Conservation (phyloP, 2,888 invertebrate genomes). For the Lymantria dispar region DNA sequence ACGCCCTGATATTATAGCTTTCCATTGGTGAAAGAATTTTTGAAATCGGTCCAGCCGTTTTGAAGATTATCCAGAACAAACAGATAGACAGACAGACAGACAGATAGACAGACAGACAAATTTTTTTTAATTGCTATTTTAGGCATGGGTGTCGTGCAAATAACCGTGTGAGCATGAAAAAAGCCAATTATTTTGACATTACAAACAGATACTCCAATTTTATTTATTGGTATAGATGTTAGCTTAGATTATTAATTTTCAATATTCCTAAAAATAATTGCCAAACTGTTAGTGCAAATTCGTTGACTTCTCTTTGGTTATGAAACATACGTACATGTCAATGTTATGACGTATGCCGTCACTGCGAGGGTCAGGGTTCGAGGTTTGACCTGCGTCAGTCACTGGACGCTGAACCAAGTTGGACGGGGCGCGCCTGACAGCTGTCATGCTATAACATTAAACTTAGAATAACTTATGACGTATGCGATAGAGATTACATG, state of each 20-base stretch:
- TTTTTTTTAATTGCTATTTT: too few relatives aligned
- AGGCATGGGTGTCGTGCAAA: too few relatives aligned
- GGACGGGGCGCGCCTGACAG: constrained; percentile 34
- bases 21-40: too few relatives aligned
- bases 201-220: too few relatives aligned
- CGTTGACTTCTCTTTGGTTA: constrained; percentile 17
- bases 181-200: too few relatives aligned
- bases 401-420: constrained; percentile 35
- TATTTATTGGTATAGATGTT: too few relatives aligned
- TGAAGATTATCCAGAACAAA: too few relatives aligned
- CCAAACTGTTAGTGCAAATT: not conserved
- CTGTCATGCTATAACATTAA: constrained; percentile 25
- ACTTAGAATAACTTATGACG: constrained; percentile 9
- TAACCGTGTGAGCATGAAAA: too few relatives aligned
- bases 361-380: constrained; percentile 30
- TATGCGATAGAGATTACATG: not conserved
- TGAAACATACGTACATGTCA: constrained; percentile 17
- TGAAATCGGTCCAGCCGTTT: too few relatives aligned
- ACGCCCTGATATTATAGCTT: too few relatives aligned
- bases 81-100: too few relatives aligned
- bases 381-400: constrained; percentile 29
- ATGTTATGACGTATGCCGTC: constrained; percentile 33
- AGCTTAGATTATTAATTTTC: not conserved
- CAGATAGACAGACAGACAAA: too few relatives aligned
- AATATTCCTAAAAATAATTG: not conserved